phyloP scores from a whole-genome alignment of 64 coral and sea anemone genomes.

The Cladopsammia gracilis region DNA sequence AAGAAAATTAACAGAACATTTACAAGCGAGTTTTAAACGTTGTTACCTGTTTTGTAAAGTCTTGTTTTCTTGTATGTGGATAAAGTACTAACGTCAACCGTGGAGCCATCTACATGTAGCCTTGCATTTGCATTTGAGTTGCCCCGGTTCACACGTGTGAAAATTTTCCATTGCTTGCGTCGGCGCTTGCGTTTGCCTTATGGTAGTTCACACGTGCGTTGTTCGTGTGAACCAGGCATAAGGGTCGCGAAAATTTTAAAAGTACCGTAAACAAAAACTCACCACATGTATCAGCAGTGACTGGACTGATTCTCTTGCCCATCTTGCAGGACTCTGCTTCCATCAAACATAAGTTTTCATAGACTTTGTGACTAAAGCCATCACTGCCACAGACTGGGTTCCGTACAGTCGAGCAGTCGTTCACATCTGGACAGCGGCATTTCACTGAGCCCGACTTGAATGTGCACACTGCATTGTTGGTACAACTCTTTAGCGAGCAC shows the following conservation, averaged over 20 bases:
- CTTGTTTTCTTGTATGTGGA: too few species aligned
- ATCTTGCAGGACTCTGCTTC: conserved; percentile 47
- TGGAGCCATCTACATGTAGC: too few species aligned
- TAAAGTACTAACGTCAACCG: too few species aligned
- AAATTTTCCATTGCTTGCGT: too few species aligned
- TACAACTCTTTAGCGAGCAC: conserved; percentile 78
- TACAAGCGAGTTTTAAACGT: too few species aligned
- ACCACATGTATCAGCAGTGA: conserved; percentile 46
- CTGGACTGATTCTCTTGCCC: conserved; percentile 30
- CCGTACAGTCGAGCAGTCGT: conserved; percentile 47
- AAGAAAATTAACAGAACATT: too few species aligned
- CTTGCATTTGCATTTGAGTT: too few species aligned
- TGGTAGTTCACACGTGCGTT: too few species aligned
- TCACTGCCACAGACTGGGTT: conserved; percentile 52
- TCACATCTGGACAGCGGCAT: conserved; percentile 84
- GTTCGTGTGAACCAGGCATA: background rate
- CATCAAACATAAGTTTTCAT: conserved; percentile 47
- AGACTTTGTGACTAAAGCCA: conserved; percentile 38
- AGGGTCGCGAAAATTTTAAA: background rate
- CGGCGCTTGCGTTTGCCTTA: too few species aligned
- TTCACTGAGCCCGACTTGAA: conserved; percentile 66
- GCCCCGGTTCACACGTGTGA: too few species aligned
- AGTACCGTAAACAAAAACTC: background rate
- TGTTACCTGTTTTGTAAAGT: too few species aligned
- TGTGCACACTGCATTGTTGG: conserved; percentile 63